Conservation (phyloP, 2,797 vertebrate species). For the Tolypeutes matacus region DNA sequence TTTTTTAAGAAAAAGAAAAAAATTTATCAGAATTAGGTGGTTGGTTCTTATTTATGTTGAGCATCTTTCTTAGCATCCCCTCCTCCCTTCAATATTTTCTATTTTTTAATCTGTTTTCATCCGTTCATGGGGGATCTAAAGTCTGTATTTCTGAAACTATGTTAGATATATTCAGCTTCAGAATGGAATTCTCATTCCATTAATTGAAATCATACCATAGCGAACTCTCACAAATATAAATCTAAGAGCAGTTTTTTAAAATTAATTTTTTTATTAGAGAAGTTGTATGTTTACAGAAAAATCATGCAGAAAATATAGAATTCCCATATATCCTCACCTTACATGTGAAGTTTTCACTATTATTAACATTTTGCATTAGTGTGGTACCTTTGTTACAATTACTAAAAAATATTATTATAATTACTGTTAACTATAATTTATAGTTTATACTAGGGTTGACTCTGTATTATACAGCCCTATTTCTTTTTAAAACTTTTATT, state of each 20-base stretch:
- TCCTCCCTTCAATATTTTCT: background rate
- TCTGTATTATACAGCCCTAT: too few species aligned
- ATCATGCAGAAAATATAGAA: too few species aligned
- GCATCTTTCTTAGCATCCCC: background rate
- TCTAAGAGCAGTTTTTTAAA: background rate
- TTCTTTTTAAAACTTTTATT: too few species aligned
- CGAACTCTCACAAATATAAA: background rate
- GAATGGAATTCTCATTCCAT: background rate
- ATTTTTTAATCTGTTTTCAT: background rate
- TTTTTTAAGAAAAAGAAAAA: background rate
- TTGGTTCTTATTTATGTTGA: background rate
- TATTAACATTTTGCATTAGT: too few species aligned
- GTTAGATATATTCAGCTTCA: background rate
- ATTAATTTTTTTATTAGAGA: too few species aligned
- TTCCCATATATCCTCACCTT: too few species aligned
- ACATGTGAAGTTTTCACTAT: too few species aligned
- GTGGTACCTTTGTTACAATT: too few species aligned
- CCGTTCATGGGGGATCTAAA: background rate
- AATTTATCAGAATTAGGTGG: background rate
- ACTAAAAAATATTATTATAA: too few species aligned
- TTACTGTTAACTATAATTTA: too few species aligned
- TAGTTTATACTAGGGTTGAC: too few species aligned
- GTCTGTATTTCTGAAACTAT: background rate
- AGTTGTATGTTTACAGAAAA: too few species aligned
- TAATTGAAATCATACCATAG: constrained; percentile 27